phyloP scores from a whole-genome alignment of 2,888 invertebrate genomes.

The Lordiphosa fenestrarum region DNA sequence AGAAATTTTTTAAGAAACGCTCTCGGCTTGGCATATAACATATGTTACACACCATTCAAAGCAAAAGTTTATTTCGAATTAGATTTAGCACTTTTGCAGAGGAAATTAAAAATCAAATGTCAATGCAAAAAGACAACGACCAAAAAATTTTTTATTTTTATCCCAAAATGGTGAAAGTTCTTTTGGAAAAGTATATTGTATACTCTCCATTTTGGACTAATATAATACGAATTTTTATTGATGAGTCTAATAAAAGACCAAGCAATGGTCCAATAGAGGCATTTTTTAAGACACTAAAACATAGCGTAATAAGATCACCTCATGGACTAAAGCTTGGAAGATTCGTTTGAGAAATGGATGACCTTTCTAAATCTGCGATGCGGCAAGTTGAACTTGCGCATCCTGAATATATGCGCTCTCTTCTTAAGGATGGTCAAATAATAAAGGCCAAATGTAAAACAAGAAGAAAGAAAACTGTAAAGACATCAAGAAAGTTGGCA shows the following conservation, averaged over 20 bases:
- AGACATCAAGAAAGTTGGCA: constrained; percentile 6
- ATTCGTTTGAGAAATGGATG: background rate
- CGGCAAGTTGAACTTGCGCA: background rate
- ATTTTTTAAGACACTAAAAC: background rate
- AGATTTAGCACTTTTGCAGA: too few relatives aligned
- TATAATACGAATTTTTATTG: background rate
- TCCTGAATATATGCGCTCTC: background rate
- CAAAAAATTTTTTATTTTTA: too few relatives aligned
- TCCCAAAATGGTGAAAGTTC: too few relatives aligned
- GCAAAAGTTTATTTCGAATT: too few relatives aligned
- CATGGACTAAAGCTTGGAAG: background rate
- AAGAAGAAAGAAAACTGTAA: background rate
- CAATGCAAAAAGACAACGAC: too few relatives aligned
- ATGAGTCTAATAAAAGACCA: background rate
- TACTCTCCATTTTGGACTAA: too few relatives aligned
- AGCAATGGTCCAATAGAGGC: background rate
- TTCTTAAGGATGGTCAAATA: background rate
- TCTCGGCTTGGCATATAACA: constrained; percentile 7
- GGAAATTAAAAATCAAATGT: too few relatives aligned
- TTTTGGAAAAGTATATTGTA: too few relatives aligned
- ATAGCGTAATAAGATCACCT: background rate
- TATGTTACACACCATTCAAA: background rate
- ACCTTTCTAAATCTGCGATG: background rate
- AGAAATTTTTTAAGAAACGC: background rate
- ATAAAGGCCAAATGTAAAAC: background rate